These are phyloP conservation scores for Cryptus viduatorius DNA, from an alignment of 2,888 invertebrate species.

Conservation along the genomic window DNA sequence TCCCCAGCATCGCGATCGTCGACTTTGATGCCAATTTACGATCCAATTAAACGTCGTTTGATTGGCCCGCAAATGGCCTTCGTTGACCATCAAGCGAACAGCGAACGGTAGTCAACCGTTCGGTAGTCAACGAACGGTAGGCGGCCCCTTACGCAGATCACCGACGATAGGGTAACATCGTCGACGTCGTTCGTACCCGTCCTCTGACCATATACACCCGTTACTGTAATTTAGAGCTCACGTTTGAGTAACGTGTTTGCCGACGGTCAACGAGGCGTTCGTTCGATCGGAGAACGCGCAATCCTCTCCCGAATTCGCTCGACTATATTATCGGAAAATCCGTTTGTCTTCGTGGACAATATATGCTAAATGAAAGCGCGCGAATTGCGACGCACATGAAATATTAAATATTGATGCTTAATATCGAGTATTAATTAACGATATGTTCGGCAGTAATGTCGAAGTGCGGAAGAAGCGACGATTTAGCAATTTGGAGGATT, in stretches of 20 bases:
- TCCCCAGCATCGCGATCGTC: conserved; percentile 17
- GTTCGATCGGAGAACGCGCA: neutral
- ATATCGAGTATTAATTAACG: neutral
- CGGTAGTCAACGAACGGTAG: conserved; percentile 1
- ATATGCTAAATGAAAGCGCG: neutral
- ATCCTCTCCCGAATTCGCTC: neutral
- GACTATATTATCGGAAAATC: neutral
- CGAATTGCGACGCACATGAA: too few relatives aligned
- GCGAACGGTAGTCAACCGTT: neutral
- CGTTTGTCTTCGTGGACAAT: neutral
- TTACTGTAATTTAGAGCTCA: conserved; percentile 50
- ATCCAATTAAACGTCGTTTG: conserved; percentile 72
- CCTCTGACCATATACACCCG: conserved; percentile 9
- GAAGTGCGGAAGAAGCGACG: neutral
- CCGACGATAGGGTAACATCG: conserved; percentile 14
- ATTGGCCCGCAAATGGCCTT: conserved; percentile 69
- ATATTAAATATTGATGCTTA: neutral
- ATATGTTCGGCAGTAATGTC: neutral
- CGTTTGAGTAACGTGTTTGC: conserved; percentile 54
- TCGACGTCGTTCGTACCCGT: conserved; percentile 17
- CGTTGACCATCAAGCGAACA: conserved; percentile 34
- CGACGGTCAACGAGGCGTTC: neutral
- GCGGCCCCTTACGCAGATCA: conserved; percentile 43
- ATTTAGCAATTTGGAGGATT: conserved; percentile 8
- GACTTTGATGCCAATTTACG: conserved; percentile 71